Conservation (phyloP, 2,888 invertebrate genomes). For the Rhyacophila evoluta region DNA sequence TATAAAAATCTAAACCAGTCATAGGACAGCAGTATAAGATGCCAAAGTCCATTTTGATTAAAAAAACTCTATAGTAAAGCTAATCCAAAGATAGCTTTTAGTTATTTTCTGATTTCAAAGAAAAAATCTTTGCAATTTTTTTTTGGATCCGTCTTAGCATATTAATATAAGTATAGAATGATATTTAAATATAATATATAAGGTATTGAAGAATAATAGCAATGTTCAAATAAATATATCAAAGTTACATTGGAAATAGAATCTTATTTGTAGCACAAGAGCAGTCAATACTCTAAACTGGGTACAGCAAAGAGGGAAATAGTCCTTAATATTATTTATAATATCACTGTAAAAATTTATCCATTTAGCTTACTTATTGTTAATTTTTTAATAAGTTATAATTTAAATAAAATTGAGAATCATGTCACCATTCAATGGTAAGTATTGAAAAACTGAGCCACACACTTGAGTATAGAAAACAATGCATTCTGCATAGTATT, state of each 20-base stretch:
- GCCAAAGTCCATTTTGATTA: no score
- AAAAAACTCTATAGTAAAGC: no score
- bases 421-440: slow-evolving; percentile 38
- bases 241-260: not conserved
- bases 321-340: slow-evolving; percentile 4
- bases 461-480: slow-evolving; percentile 39
- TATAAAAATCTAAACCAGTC: no score
- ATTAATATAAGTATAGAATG: no score
- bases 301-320: slow-evolving; percentile 10
- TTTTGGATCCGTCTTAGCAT: no score
- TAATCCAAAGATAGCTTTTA: no score
- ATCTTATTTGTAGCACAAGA: not conserved
- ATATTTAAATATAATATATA: not conserved
- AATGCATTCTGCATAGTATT: slow-evolving; percentile 7
- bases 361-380: slow-evolving; percentile 25
- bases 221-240: not conserved
- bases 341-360: slow-evolving; percentile 23
- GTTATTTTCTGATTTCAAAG: no score
- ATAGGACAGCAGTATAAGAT: no score
- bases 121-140: no score
- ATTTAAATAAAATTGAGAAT: slow-evolving; percentile 42
- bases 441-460: slow-evolving; percentile 43
- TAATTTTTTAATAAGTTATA: slow-evolving; percentile 8
- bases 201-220: not conserved
- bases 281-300: slow-evolving; percentile 24